phyloP scores from a whole-genome alignment of 2,888 invertebrate species.

The Macrosoma leucophasiata region DNA sequence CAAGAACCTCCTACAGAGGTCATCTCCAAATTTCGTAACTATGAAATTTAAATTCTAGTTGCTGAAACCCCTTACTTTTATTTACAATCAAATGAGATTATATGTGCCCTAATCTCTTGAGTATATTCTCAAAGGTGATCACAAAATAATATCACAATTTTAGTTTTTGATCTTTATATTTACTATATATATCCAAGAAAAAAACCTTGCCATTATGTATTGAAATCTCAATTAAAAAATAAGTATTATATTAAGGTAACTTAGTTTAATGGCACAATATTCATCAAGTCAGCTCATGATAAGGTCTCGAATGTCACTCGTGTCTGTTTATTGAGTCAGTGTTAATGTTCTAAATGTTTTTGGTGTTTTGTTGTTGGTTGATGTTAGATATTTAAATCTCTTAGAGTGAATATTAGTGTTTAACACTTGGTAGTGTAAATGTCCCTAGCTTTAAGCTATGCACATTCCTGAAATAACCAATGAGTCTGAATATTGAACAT shows the following conservation, averaged over 20 bases:
- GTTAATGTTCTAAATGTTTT: constrained; percentile 47
- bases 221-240: no score
- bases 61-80: constrained; percentile 6
- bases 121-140: no score
- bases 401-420: constrained; percentile 46
- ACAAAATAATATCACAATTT: constrained; percentile 11
- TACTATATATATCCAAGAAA: no score
- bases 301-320: constrained; percentile 66
- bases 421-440: constrained; percentile 46
- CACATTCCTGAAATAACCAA: constrained; percentile 66
- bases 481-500: constrained; percentile 70
- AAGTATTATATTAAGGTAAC: no score
- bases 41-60: constrained; percentile 84
- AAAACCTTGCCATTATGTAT: constrained; percentile 22
- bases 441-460: constrained; percentile 62
- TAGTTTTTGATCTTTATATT: background rate
- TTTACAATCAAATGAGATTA: constrained; percentile 38
- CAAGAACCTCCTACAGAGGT: constrained; percentile 86
- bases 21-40: constrained; percentile 92
- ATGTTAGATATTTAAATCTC: constrained; percentile 44
- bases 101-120: constrained; percentile 49
- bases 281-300: constrained; percentile 73
- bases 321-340: no score
- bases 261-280: constrained; percentile 52
- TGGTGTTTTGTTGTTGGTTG: constrained; percentile 59